Base-by-base conservation (phyloP, 1,140 invertebrate genomes). In the Thaumetopoea pityocampa region DNA sequence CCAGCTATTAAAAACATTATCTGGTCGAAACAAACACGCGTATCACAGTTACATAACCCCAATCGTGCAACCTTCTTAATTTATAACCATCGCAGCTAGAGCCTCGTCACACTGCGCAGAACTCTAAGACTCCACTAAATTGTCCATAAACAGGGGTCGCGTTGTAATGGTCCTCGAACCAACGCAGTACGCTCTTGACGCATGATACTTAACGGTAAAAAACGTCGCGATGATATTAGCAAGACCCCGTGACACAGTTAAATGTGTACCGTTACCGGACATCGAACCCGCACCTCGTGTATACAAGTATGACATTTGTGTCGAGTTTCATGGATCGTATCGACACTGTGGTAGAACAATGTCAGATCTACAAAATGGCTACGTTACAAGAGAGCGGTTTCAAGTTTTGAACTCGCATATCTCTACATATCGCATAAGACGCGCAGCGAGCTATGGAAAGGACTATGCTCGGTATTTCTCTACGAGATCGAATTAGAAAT, bases 191-290 rank as follows among this genome's bases (percentile, higher is more conserved):
- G 55, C 60, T 64, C 57, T 57, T 41, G 36, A 22, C 41, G 59
- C 51, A 54, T 59, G 64, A 71, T 72, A 47, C 44, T 48, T 78
- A 74, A 76, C 71, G 66, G 69, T 64, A 54, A n/a, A 28, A 14
- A 24, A n/a, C 49, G 43, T 45, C 45, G 40, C 56, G 53, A 59
- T 60, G 63, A 76, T 77, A 77, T 79, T 74, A 74, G 74, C 69
- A 55, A 72, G 69, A 65, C 74, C 74, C 68, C 54, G 43, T 78
- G 67, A 79, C 74, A 68, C 62, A 79, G 55, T 60, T 73, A 22
- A 23, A 24, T 34, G 17, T 17, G 47, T 57, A 63, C 68, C 71
- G 74, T 73, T 73, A 67, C 45, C 58, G 66, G 65, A 40, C 67
- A 42, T 67, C 59, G 67, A 77, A 73, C 71, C 44, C 43, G 56